Conservation (phyloP, 2,797 vertebrate species). For the Eidolon dupreanum region DNA sequence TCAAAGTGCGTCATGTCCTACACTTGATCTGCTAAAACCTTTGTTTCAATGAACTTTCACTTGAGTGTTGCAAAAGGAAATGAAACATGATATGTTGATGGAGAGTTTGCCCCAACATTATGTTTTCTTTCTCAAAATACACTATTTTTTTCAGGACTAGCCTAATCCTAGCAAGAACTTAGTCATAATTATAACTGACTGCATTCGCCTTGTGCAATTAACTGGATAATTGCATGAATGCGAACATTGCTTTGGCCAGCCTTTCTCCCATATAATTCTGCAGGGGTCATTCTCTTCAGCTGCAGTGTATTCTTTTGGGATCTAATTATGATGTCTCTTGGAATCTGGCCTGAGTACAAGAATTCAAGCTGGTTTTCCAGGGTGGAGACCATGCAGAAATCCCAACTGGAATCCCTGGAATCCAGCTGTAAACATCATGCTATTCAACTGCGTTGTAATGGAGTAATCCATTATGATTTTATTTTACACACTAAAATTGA, state of each 20-base stretch:
- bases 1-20: background rate
- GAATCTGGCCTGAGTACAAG: conserved; percentile 58
- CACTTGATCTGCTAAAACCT: conserved; percentile 21
- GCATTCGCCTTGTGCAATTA: conserved; percentile 65
- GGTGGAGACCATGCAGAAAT: conserved; percentile 54
- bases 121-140: conserved; percentile 46
- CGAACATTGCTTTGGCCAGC: conserved; percentile 45
- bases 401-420: conserved; percentile 31
- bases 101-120: background rate
- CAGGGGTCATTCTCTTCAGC: conserved; percentile 62
- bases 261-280: conserved; percentile 55
- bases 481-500: conserved; percentile 39
- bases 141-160: background rate
- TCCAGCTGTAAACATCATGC: conserved; percentile 54
- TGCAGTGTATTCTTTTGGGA: conserved; percentile 63
- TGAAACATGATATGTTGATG: background rate
- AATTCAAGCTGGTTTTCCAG: conserved; percentile 72
- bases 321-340: conserved; percentile 74
- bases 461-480: conserved; percentile 27
- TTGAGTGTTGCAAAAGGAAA: conserved; percentile 46
- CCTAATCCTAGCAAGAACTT: conserved; percentile 56
- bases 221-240: conserved; percentile 42
- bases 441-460: conserved; percentile 25
- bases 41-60: conserved; percentile 60
- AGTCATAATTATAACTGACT: conserved; percentile 57